These are phyloP conservation scores for Cichlasoma orientale DNA, from an alignment of 2,797 vertebrate species.

Conservation along the genomic window DNA sequence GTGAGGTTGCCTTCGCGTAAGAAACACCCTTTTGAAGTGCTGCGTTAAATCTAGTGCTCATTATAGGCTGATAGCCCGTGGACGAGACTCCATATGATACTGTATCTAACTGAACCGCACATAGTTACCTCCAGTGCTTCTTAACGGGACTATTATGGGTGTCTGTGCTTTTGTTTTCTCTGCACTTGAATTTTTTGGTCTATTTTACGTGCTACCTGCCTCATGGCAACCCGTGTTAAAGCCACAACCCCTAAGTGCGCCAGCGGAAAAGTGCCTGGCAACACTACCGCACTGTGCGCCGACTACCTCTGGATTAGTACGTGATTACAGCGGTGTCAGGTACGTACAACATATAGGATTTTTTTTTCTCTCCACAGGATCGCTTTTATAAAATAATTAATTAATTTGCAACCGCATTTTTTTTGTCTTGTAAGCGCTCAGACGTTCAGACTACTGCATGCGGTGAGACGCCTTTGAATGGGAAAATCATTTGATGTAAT, in stretches of 20 bases:
- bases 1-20: conserved; percentile 62
- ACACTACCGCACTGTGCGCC: conserved; percentile 57
- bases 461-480: conserved; percentile 54
- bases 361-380: not conserved
- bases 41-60: not conserved
- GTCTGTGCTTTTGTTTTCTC: accelerated
- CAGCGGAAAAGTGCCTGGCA: conserved; percentile 65
- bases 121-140: accelerated
- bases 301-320: conserved; percentile 28
- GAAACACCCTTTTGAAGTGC: conserved; percentile 45
- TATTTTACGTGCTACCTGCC: conserved; percentile 40
- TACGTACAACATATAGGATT: conserved; percentile 27
- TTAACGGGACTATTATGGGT: accelerated
- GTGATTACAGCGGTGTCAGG: conserved; percentile 36
- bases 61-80: not conserved
- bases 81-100: not conserved
- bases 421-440: conserved; percentile 10
- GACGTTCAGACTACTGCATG: conserved; percentile 59
- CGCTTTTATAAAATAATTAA: not conserved
- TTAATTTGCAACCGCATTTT: not conserved
- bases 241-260: conserved; percentile 70
- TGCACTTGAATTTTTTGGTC: not conserved
- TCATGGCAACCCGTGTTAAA: conserved; percentile 77
- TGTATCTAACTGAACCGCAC: accelerated
- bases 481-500: conserved; percentile 34